phyloP scores from a whole-genome alignment of 2,113 vertebrate genomes.

The Himantopus leucocephalus region DNA sequence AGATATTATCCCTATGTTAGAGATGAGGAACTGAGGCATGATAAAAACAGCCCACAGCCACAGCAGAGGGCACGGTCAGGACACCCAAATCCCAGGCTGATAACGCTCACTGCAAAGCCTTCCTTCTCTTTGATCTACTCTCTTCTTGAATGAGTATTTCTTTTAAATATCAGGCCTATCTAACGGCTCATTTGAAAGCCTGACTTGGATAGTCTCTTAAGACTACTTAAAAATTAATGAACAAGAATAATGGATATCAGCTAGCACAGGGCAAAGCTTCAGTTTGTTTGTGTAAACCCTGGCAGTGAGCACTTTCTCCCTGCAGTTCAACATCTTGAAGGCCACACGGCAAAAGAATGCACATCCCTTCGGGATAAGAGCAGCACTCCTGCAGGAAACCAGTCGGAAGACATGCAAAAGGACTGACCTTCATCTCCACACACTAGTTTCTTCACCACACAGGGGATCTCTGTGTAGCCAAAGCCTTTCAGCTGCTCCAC shows the following conservation, averaged over 20 bases:
- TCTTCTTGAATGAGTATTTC: background rate
- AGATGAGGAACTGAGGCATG: background rate
- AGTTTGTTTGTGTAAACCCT: background rate
- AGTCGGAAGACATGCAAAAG: background rate
- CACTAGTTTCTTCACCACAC: conserved; percentile 88
- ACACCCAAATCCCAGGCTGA: background rate
- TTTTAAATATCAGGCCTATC: background rate
- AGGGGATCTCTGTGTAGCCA: conserved; percentile 91
- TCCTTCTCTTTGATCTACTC: background rate
- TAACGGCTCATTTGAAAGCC: background rate
- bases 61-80: background rate
- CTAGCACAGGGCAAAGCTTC: background rate
- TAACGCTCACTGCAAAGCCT: background rate
- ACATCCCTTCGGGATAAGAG: background rate
- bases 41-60: background rate
- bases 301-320: background rate
- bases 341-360: background rate
- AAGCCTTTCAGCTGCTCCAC: conserved; percentile 83
- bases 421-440: conserved; percentile 94
- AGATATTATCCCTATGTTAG: background rate
- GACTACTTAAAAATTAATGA: background rate
- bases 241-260: background rate
- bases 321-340: background rate
- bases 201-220: background rate
- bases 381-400: background rate